Percentiles rank a stretch among this genome's conserved stretches.
Conservation (phyloP, 2,113 vertebrate species). For the Monarcha castaneiventris region DNA sequence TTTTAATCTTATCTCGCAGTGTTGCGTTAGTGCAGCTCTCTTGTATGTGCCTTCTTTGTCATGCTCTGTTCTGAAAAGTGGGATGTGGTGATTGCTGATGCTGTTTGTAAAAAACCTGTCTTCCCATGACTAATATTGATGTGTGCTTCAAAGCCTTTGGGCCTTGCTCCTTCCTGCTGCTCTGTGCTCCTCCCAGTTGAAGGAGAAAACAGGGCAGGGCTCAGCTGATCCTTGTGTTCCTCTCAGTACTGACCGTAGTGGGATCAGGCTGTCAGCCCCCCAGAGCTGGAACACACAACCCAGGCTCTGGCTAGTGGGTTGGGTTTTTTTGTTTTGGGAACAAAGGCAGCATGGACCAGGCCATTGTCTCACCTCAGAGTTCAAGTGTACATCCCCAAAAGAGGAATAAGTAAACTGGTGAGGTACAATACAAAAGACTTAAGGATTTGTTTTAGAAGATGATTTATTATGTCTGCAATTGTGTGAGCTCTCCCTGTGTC, state of each 20-base stretch:
- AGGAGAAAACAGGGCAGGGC: not conserved
- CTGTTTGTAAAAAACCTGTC: not conserved
- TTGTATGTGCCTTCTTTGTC: not conserved
- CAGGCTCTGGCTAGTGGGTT: not conserved
- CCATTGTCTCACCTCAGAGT: not conserved
- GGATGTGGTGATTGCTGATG: not conserved
- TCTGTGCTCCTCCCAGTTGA: not conserved
- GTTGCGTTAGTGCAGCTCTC: not conserved
- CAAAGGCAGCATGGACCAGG: not conserved
- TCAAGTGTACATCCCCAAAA: not conserved
- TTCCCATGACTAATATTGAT: not conserved
- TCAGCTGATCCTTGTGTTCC: not conserved
- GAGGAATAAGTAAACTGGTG: not conserved
- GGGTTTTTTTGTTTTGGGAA: not conserved
- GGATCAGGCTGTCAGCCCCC: not conserved
- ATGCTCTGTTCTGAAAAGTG: not conserved
- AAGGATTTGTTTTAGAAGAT: not conserved
- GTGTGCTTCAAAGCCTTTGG: not conserved
- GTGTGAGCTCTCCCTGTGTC: not conserved
- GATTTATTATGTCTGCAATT: not conserved
- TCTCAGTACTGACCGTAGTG: rapidly evolving
- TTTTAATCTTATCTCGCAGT: not conserved
- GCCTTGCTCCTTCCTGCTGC: not conserved
- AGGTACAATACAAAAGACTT: not conserved
- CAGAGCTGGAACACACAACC: not conserved